Evolutionary conservation across 2,113 vertebrate genomes (phyloP).

Genomic region (Panurus biarmicus): DNA sequence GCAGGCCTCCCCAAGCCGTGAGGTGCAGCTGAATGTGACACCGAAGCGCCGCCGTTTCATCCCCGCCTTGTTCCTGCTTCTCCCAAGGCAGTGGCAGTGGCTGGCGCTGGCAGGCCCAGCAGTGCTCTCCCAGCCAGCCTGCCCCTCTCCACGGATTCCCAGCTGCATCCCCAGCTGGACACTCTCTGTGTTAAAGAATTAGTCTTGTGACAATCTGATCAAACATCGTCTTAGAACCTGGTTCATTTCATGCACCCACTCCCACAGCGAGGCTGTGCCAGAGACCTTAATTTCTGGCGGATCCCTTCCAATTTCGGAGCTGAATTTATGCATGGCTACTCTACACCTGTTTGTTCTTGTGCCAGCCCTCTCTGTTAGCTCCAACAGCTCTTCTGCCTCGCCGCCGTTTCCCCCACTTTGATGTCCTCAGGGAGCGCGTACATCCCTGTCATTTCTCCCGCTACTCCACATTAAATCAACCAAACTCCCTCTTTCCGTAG

Average conservation of each 20-base stretch:
- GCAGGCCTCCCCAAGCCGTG: background rate
- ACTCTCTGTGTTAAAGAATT: background rate
- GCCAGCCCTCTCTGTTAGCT: background rate
- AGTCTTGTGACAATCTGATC: accelerated
- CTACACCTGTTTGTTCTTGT: background rate
- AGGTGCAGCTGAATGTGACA: accelerated
- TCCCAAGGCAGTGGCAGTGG: accelerated
- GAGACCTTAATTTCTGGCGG: background rate
- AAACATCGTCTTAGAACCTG: background rate
- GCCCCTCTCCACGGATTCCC: background rate
- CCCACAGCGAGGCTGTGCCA: background rate
- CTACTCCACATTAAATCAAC: background rate
- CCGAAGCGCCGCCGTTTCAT: accelerated
- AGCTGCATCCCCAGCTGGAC: background rate
- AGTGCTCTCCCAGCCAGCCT: accelerated
- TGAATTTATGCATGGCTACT: background rate
- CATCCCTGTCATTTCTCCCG: background rate
- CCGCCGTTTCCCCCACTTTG: background rate
- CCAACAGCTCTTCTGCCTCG: background rate
- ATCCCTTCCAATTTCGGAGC: background rate
- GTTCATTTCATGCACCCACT: background rate
- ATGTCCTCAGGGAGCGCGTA: background rate
- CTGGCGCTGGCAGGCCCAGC: background rate
- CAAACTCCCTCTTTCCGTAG: background rate
- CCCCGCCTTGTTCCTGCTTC: accelerated